These are phyloP conservation scores for Argyresthia albistria DNA, from an alignment of 2,888 invertebrate species.

Conservation along the genomic window DNA sequence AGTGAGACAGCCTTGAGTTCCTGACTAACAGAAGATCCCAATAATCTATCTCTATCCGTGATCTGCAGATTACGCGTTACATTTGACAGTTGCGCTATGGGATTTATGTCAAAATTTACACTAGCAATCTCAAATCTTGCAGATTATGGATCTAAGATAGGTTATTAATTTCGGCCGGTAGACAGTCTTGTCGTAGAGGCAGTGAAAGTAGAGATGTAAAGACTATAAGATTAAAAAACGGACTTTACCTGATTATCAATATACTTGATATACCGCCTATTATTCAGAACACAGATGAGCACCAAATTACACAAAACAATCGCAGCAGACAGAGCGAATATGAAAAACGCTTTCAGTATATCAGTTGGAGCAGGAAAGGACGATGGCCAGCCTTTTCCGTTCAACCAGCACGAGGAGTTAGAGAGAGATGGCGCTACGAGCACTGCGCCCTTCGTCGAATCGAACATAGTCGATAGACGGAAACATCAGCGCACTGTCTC, in stretches of 20 bases:
- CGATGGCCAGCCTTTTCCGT: conserved; percentile 76
- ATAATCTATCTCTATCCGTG: too few relatives aligned
- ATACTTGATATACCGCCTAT: conserved; percentile 85
- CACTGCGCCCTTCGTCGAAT: conserved; percentile 78
- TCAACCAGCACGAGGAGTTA: conserved; percentile 87
- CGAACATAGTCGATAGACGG: conserved; percentile 73
- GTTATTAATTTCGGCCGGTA: too few relatives aligned
- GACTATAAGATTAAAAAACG: too few relatives aligned
- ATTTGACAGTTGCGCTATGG: too few relatives aligned
- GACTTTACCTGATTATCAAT: conserved; percentile 86
- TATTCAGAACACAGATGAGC: conserved; percentile 87
- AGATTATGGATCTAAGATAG: too few relatives aligned
- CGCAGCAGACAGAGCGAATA: conserved; percentile 82
- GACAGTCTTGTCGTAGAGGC: too few relatives aligned
- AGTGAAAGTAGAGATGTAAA: too few relatives aligned
- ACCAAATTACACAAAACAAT: conserved; percentile 86
- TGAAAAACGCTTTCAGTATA: conserved; percentile 82
- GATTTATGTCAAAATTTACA: too few relatives aligned
- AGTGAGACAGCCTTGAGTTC: too few relatives aligned
- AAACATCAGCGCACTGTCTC: conserved; percentile 49
- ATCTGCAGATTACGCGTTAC: too few relatives aligned
- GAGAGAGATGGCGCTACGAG: conserved; percentile 85
- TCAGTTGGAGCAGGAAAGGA: conserved; percentile 78
- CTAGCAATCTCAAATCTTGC: too few relatives aligned
- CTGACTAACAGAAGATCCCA: too few relatives aligned